Evolutionary conservation across 1,140 invertebrate genomes (phyloP).

Genomic region (Eubasilissa regina): DNA sequence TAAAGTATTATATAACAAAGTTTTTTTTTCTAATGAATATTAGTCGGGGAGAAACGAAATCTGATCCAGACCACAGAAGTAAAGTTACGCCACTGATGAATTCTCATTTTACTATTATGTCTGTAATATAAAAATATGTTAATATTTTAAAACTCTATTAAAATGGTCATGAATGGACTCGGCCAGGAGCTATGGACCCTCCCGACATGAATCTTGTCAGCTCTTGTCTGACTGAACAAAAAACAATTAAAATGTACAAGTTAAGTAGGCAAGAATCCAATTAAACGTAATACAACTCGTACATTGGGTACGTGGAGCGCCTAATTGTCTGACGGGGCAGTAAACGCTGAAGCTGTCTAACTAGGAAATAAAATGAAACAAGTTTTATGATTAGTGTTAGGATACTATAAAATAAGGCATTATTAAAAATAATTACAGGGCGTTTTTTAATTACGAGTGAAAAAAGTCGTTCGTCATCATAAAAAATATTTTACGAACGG

Average conservation of each 20-base stretch:
- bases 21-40: no score
- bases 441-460: constrained; percentile 41
- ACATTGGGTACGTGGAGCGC: no score
- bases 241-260: neutral
- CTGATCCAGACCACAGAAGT: no score
- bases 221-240: neutral
- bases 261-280: neutral
- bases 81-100: no score
- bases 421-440: constrained; percentile 58
- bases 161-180: no score
- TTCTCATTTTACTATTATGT: no score
- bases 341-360: constrained; percentile 11
- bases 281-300: neutral
- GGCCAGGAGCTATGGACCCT: no score
- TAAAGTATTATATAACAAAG: no score
- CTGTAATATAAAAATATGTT: no score
- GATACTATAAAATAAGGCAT: constrained; percentile 50
- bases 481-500: neutral
- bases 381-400: constrained; percentile 46
- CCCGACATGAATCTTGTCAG: neutral
- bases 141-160: no score
- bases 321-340: neutral
- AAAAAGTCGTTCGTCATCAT: constrained; percentile 31
- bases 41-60: no score
- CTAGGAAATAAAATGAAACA: constrained; percentile 45